phyloP scores from a whole-genome alignment of 2,888 invertebrate species.

The Saturnia japonica region DNA sequence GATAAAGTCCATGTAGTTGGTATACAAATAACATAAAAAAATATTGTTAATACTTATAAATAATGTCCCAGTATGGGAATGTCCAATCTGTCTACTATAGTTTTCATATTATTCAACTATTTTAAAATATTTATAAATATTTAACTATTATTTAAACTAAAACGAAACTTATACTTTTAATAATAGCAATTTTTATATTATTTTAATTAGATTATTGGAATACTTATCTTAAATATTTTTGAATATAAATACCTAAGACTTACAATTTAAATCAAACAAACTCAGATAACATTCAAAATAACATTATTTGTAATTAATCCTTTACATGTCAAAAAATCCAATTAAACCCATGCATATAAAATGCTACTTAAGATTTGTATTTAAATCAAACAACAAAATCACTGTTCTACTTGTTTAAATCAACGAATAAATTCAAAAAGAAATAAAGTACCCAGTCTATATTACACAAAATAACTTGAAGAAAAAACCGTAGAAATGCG shows the following conservation, averaged over 20 bases:
- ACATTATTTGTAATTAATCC: too few species aligned
- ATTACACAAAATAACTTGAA: constrained; percentile 67
- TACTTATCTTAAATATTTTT: background rate
- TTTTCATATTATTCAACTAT: too few species aligned
- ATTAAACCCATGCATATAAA: background rate
- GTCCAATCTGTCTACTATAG: too few species aligned
- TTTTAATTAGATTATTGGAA: background rate
- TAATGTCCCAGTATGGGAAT: too few species aligned
- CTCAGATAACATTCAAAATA: too few species aligned
- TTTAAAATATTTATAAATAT: too few species aligned
- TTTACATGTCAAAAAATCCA: background rate
- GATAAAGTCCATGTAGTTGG: too few species aligned
- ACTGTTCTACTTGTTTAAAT: constrained; percentile 18
- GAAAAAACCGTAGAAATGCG: constrained; percentile 63
- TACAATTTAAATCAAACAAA: too few species aligned
- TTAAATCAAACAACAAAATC: constrained; percentile 23
- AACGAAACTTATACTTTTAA: background rate
- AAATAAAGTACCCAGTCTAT: constrained; percentile 56
- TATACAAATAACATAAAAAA: too few species aligned
- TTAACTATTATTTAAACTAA: background rate
- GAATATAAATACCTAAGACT: background rate
- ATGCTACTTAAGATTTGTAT: background rate
- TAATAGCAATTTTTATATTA: background rate
- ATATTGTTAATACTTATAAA: too few species aligned
- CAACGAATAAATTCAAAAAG: constrained; percentile 36